These are phyloP conservation scores for Chelonoidis abingdonii DNA, from an alignment of 2,113 vertebrate genomes.

Conservation along the genomic window DNA sequence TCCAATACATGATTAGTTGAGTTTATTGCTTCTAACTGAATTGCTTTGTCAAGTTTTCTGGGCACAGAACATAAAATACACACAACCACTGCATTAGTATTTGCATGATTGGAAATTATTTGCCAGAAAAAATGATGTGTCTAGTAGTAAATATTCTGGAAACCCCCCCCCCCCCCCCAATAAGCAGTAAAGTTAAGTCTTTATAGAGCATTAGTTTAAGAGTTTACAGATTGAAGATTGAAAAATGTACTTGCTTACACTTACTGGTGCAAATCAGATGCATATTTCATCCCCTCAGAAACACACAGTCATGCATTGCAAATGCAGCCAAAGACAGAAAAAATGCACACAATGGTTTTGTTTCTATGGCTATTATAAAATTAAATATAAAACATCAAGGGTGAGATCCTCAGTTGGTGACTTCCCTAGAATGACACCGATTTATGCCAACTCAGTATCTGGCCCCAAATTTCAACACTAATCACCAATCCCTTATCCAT, in stretches of 20 bases:
- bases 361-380: not conserved
- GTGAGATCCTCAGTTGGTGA: not conserved
- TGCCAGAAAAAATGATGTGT: slow-evolving; percentile 27
- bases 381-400: not conserved
- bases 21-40: slow-evolving; percentile 86
- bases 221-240: not conserved
- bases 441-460: not conserved
- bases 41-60: slow-evolving; percentile 86
- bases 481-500: not conserved
- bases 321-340: slow-evolving; percentile 75
- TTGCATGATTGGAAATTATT: slow-evolving; percentile 45
- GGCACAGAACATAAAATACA: slow-evolving; percentile 61
- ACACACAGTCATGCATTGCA: slow-evolving; percentile 84
- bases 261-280: slow-evolving; percentile 88
- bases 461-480: not conserved
- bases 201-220: slow-evolving; percentile 10
- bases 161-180: not conserved
- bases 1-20: slow-evolving; percentile 82
- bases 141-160: not conserved
- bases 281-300: slow-evolving; percentile 87
- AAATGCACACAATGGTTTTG: not conserved
- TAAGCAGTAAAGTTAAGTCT: slow-evolving; percentile 15
- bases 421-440: not conserved
- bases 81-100: slow-evolving; percentile 11
- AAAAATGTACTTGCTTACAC: slow-evolving; percentile 20